These are phyloP conservation scores for Microdon myrmicae DNA, from an alignment of 2,888 invertebrate genomes.

Conservation along the genomic window DNA sequence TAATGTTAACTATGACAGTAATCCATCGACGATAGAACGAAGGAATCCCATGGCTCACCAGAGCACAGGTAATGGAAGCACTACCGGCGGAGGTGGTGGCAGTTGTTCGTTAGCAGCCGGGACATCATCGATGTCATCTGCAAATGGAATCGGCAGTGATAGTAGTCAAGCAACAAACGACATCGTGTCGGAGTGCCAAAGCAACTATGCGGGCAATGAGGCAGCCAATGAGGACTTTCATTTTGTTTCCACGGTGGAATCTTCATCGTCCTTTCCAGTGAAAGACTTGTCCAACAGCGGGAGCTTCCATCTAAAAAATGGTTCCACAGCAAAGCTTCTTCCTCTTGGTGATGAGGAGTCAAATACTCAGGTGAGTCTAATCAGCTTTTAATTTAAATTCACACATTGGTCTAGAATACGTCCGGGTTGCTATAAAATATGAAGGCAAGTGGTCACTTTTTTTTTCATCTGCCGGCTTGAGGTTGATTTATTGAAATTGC, in stretches of 20 bases:
- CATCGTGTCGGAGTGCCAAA: slow-evolving; percentile 62
- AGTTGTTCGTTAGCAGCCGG: slow-evolving; percentile 43
- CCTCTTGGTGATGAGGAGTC: slow-evolving; percentile 63
- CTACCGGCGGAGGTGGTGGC: slow-evolving; percentile 48
- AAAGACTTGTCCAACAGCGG: slow-evolving; percentile 61
- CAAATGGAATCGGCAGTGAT: slow-evolving; percentile 56
- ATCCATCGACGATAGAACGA: slow-evolving; percentile 60
- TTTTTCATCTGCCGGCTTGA: too few species aligned
- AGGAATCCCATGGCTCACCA: slow-evolving; percentile 42
- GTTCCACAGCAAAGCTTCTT: slow-evolving; percentile 64
- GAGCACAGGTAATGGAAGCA: slow-evolving; percentile 37
- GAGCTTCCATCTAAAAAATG: slow-evolving; percentile 63
- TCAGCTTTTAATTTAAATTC: background rate
- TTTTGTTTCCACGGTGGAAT: slow-evolving; percentile 52
- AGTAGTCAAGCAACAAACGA: slow-evolving; percentile 65
- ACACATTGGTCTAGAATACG: too few species aligned
- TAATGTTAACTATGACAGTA: slow-evolving; percentile 39
- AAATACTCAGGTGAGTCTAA: slow-evolving; percentile 63
- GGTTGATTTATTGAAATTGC: too few species aligned
- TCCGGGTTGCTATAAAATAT: too few species aligned
- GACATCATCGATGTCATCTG: slow-evolving; percentile 40
- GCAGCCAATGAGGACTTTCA: slow-evolving; percentile 57
- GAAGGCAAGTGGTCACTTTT: too few species aligned
- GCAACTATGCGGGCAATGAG: slow-evolving; percentile 54
- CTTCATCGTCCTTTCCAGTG: slow-evolving; percentile 53